phyloP scores from a whole-genome alignment of 2,113 vertebrate genomes.

The Physeter macrocephalus region DNA sequence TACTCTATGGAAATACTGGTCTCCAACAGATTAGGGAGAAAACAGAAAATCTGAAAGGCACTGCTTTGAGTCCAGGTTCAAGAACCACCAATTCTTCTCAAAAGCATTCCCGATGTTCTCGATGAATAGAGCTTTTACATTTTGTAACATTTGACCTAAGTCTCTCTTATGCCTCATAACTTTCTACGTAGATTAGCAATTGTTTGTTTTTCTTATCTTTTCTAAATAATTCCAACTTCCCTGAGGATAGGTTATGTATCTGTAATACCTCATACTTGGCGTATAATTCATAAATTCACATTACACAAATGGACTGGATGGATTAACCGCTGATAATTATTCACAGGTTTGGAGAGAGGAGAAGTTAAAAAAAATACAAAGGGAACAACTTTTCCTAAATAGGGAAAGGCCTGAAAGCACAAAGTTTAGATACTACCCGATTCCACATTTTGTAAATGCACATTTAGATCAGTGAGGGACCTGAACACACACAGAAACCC shows the following conservation, averaged over 20 bases:
- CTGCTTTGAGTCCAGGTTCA: background rate
- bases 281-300: background rate
- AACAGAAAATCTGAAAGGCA: background rate
- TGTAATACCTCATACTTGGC: background rate
- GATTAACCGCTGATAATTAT: background rate
- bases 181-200: background rate
- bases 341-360: background rate
- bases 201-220: background rate
- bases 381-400: background rate
- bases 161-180: background rate
- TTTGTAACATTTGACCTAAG: background rate
- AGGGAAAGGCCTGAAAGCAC: background rate
- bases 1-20: background rate
- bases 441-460: background rate
- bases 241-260: background rate
- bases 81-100: background rate
- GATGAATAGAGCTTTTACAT: background rate
- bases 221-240: background rate
- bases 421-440: background rate
- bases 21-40: background rate
- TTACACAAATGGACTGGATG: background rate
- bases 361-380: background rate
- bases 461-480: background rate
- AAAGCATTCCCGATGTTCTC: background rate
- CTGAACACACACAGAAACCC: background rate